These are phyloP conservation scores for Agrypnia vestita DNA, from an alignment of 1,140 invertebrate species.

Conservation along the genomic window DNA sequence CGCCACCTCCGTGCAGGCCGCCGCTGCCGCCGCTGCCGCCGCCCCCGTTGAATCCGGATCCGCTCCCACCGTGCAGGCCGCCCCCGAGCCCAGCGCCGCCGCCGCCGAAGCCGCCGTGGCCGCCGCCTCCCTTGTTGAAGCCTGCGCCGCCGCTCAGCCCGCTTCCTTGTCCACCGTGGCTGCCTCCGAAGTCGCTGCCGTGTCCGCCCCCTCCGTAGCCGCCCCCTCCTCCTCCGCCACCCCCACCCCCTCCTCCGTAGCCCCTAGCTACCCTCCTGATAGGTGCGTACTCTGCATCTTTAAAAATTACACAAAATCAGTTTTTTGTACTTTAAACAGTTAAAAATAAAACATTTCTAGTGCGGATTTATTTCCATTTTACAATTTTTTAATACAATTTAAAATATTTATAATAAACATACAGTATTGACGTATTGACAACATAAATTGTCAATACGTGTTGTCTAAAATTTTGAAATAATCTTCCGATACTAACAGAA, in stretches of 20 bases:
- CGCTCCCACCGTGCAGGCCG: constrained; percentile 54
- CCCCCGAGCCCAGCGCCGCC: constrained; percentile 50
- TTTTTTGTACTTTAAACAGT: too few relatives aligned
- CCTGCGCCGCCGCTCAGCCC: constrained; percentile 29
- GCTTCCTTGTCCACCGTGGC: constrained; percentile 20
- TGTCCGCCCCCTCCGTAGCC: constrained; percentile 66
- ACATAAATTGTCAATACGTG: too few relatives aligned
- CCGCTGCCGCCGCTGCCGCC: constrained; percentile 37
- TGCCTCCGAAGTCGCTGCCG: constrained; percentile 56
- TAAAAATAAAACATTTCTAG: too few relatives aligned
- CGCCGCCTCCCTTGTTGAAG: constrained; percentile 43
- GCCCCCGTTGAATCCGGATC: constrained; percentile 52
- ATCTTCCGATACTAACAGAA: too few relatives aligned
- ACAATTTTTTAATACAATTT: too few relatives aligned
- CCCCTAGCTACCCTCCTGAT: constrained; percentile 68
- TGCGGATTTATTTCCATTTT: too few relatives aligned
- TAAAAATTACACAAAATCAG: background rate
- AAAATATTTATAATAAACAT: too few relatives aligned
- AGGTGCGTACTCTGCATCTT: constrained; percentile 8
- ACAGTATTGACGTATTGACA: too few relatives aligned
- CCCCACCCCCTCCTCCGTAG: constrained; percentile 66
- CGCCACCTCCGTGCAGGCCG: constrained; percentile 6
- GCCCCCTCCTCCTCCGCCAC: constrained; percentile 64
- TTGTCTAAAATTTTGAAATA: too few relatives aligned
- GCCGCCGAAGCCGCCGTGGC: constrained; percentile 52